Percentiles rank a stretch among this genome's conserved stretches.
Conservation (phyloP, 1,140 invertebrate species). For the Goniozus legneri region DNA sequence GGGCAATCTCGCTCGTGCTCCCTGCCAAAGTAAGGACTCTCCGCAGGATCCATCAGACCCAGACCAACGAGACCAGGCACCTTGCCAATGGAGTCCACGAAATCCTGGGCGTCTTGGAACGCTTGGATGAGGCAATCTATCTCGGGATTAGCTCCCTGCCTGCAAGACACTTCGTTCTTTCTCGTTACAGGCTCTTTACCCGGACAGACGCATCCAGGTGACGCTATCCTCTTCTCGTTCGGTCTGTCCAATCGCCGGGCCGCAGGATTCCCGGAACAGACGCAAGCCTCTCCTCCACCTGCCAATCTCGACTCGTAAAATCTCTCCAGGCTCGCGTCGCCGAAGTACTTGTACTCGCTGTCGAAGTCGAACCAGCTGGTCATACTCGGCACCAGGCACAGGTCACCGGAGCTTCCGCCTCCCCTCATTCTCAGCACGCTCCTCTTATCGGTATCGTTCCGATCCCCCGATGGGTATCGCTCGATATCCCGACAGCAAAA, state of each 20-base stretch:
- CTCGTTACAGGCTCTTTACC: constrained; percentile 14
- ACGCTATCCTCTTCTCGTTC: background rate
- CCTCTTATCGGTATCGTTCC: background rate
- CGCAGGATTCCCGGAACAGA: background rate
- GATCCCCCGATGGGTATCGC: too few species aligned
- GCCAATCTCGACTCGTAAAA: background rate
- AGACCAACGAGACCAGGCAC: constrained; percentile 37
- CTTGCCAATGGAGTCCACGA: constrained; percentile 40
- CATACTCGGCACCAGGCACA: background rate
- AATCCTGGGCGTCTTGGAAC: constrained; percentile 39
- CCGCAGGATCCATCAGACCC: constrained; percentile 38
- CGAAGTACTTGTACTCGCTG: background rate
- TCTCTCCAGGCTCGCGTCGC: background rate
- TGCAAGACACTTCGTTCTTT: constrained; percentile 12
- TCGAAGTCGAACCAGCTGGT: constrained; percentile 7
- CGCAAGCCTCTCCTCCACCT: background rate
- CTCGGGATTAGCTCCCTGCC: constrained; percentile 25
- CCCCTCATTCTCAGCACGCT: constrained; percentile 14
- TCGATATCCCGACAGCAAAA: too few species aligned
- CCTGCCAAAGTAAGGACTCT: constrained; percentile 41
- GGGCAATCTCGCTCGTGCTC: constrained; percentile 12
- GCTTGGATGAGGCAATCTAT: constrained; percentile 35
- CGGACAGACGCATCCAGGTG: constrained; percentile 19
- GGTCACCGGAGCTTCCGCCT: constrained; percentile 10
- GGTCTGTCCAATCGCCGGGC: background rate